phyloP scores from a whole-genome alignment of 2,113 vertebrate species.

The Butorides virescens region DNA sequence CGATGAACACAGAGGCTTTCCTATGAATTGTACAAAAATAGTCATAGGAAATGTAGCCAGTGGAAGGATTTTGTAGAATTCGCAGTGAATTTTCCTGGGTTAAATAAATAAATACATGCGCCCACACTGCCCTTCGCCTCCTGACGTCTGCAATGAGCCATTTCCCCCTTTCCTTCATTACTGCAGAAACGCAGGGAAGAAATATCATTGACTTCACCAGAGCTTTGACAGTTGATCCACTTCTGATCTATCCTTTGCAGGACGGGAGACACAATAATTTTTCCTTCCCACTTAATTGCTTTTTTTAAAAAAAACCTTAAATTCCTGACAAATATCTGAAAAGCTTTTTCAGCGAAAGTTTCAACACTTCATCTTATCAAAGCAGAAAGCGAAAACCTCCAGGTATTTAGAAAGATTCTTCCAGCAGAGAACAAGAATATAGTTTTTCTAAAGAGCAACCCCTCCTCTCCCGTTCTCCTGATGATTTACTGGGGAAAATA shows the following conservation, averaged over 20 bases:
- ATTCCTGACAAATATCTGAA: not conserved
- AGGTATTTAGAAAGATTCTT: not conserved
- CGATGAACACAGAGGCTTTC: not conserved
- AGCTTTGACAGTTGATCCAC: not conserved
- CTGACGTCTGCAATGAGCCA: not conserved
- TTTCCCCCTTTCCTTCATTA: not conserved
- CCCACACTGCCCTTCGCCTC: rapidly evolving
- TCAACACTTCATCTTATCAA: not conserved
- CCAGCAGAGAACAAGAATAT: not conserved
- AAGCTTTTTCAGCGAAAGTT: not conserved
- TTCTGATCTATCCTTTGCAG: not conserved
- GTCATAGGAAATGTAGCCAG: not conserved
- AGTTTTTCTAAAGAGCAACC: not conserved
- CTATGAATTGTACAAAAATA: not conserved
- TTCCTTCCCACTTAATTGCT: not conserved
- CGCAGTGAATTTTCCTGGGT: not conserved
- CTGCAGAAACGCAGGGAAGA: not conserved
- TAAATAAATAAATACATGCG: not conserved
- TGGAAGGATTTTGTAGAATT: not conserved
- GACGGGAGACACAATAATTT: not conserved
- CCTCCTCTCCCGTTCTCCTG: not conserved
- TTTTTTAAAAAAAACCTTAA: not conserved
- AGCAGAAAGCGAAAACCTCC: not conserved
- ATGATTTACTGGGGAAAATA: not conserved
- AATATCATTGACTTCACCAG: not conserved